Evolutionary conservation across 1,140 invertebrate genomes (phyloP), one percentile per base, ranked within the genome.

Genomic region (Bicyclus anynana): DNA sequence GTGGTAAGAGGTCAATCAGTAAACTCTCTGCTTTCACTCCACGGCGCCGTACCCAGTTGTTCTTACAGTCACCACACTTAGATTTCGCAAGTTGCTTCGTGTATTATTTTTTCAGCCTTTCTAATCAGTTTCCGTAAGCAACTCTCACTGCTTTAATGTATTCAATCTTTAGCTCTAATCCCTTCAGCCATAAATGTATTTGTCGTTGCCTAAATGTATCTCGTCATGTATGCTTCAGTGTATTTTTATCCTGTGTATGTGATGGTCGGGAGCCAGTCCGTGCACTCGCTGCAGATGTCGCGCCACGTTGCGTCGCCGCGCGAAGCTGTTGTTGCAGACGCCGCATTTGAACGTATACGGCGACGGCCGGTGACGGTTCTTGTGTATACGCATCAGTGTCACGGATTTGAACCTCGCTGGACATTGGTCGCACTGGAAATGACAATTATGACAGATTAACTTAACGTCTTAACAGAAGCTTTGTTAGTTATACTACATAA

Each of bases 321-420:
- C 76, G 64, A 84, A 86, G 12, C 52, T 72, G 53, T 72, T 73
- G n/a, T 72, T 70, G 42, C 83, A 86, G 0, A 80, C 62, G 0
- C 57, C 53, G 26, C 83, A 84, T 7, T 71, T 68, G 69, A 74
- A 84, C 0, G 67, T 59, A 61, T 80, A 81, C 5, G 61, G 68
- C 6, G 80, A 69, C 0, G 74, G 67, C 2, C 73, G 58, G 50
- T 84, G 83, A 0, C 80, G 67, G 42, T 69, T 71, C 29, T 67
- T 62, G 56, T 87, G 84, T 21, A 87, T 84, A 0, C 77, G 57
- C 81, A 84, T 84, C 9, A 83, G 51, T 0, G 81, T 87, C 2
- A 79, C 71, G 0, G 84, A 84, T 47, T 86, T 86, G 59, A 86
- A 86, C 0, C 72, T 67, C 0, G 80, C 74, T 0, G 78, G 75